Evolutionary conservation across 2,797 vertebrate species (phyloP), one percentile per base, ranked within the genome.

Genomic region (Pseudomugil tenellus): DNA sequence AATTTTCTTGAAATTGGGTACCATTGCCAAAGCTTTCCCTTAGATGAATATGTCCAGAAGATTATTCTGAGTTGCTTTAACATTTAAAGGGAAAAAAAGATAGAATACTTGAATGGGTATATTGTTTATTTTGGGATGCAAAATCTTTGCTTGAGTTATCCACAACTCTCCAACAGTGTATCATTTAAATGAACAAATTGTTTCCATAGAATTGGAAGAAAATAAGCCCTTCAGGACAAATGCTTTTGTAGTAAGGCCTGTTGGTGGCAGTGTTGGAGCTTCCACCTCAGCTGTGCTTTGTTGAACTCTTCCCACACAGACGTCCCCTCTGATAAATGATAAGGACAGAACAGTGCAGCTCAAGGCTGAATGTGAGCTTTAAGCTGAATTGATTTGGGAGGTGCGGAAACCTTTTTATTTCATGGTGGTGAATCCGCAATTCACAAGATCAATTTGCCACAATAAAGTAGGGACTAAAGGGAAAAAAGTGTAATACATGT

Each of bases 201-300:
- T n/a, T n/a, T n/a, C n/a, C n/a, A n/a, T n/a, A n/a, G n/a, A n/a
- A 46, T 11, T 46, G 13, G 19, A 26, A 29, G 5, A 55, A 52
- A 25, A 4, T 4, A 31, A 19, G 10, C 8, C 14, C 12, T 37
- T 10, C 46, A 35, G 19, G 23, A 61, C 26, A 51, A 28, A 58
- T 32, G 12, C 39, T 67, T 81, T 21, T 68, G 21, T 17, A 0
- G 26, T 16, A 1, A 19, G 59, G 62, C 86, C 89, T 89, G 86
- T 60, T 81, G 91, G 81, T 88, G 92, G 85, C 91, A 87, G 80
- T 89, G 74, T 91, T 90, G 88, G 63, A 29, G 64, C 81, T 89
- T 80, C n/a, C 37, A 80, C 80, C 59, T 67, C 39, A 26, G 41
- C 4, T 70, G 52, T 28, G 58, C 67, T 72, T 43, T 6, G n/a